These are phyloP conservation scores for Chrysocyon brachyurus DNA, from an alignment of 2,797 vertebrate genomes.

Conservation along the genomic window DNA sequence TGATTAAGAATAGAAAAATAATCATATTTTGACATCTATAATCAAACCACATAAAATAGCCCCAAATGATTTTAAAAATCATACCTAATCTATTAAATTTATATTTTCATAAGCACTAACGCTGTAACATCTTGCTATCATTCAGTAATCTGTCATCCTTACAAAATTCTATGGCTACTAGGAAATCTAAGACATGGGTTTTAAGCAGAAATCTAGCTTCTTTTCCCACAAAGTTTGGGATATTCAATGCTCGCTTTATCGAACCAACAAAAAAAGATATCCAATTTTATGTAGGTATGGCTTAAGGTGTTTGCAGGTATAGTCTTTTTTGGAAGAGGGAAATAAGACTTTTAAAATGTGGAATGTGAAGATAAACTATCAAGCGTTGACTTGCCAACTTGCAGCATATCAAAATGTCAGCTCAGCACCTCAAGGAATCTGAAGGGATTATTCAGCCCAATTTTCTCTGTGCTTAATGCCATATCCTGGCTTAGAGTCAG, in stretches of 20 bases:
- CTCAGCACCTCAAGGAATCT: slow-evolving; percentile 83
- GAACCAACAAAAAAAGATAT: slow-evolving; percentile 57
- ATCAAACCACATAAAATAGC: slow-evolving; percentile 62
- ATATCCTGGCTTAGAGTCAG: slow-evolving; percentile 81
- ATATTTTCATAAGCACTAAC: slow-evolving; percentile 24
- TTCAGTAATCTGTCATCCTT: slow-evolving; percentile 40
- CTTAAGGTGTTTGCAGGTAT: slow-evolving; percentile 72
- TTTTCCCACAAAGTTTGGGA: slow-evolving; percentile 29
- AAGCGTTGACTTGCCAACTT: slow-evolving; percentile 80
- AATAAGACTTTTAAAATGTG: slow-evolving; percentile 82
- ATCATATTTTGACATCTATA: slow-evolving; percentile 60
- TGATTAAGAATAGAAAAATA: slow-evolving; percentile 44
- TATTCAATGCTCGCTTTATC: slow-evolving; percentile 59
- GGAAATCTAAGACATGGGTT: slow-evolving; percentile 23
- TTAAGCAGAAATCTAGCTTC: slow-evolving; percentile 39
- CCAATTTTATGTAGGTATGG: slow-evolving; percentile 47
- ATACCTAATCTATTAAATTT: slow-evolving; percentile 46
- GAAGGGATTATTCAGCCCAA: slow-evolving; percentile 84
- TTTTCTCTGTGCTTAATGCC: slow-evolving; percentile 84
- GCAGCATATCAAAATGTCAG: slow-evolving; percentile 84
- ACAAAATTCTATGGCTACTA: slow-evolving; percentile 19
- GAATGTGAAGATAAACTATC: slow-evolving; percentile 83
- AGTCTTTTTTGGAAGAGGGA: slow-evolving; percentile 65
- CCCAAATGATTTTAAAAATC: slow-evolving; percentile 63
- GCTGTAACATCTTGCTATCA: neutral